Conservation (phyloP, 2,113 vertebrate species). For the Heterocephalus glaber region DNA sequence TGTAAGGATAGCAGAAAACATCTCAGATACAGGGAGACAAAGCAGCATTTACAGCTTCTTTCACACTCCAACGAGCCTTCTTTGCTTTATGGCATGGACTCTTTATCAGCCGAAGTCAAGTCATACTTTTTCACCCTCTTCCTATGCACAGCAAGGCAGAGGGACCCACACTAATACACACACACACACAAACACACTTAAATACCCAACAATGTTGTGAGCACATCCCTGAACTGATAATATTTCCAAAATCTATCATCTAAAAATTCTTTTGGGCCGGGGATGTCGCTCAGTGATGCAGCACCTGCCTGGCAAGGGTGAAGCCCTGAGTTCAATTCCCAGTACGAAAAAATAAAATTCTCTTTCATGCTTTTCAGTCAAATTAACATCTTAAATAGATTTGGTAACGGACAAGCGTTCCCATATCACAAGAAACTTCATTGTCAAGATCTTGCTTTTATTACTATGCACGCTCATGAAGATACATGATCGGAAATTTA, state of each 20-base stretch:
- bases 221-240: background rate
- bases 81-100: background rate
- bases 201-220: background rate
- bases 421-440: conserved; percentile 17
- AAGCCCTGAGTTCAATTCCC: no score
- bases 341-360: no score
- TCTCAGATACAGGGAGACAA: background rate
- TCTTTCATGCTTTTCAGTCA: conserved; percentile 18
- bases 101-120: background rate
- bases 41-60: background rate
- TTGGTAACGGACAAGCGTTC: conserved; percentile 25
- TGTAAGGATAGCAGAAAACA: background rate
- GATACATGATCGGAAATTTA: background rate
- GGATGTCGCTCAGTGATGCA: no score
- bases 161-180: background rate
- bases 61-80: background rate
- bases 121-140: background rate
- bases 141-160: background rate
- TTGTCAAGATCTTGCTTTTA: conserved; percentile 11
- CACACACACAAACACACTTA: background rate
- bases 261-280: background rate
- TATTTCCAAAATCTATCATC: background rate
- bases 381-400: conserved; percentile 52
- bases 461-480: background rate
- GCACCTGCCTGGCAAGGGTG: no score